A percentile compares a stretch with the other conserved stretches of the same genome.
Conservation (phyloP, 2,113 vertebrate genomes). For the Turnix velox region DNA sequence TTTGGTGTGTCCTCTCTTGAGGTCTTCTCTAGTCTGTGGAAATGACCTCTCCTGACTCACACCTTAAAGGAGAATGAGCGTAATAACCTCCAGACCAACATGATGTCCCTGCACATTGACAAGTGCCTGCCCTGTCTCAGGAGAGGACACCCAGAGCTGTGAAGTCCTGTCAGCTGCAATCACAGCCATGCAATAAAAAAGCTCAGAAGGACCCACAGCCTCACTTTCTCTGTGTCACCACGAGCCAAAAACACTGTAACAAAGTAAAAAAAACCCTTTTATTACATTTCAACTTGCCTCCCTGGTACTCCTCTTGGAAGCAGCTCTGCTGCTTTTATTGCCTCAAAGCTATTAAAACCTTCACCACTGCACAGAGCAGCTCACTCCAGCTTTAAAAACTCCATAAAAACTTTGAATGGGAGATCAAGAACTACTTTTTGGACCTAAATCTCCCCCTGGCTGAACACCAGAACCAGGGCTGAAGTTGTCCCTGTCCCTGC, state of each 20-base stretch:
- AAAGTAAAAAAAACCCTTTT: constrained; percentile 39
- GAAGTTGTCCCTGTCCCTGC: background rate
- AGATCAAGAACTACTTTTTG: background rate
- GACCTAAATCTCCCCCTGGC: background rate
- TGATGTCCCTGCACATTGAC: accelerated
- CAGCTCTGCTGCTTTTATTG: constrained; percentile 41
- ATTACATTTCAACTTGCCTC: constrained; percentile 34
- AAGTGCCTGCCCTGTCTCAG: accelerated
- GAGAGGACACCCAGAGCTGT: background rate
- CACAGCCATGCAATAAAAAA: background rate
- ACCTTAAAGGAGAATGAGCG: background rate
- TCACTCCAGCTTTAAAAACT: constrained; percentile 21
- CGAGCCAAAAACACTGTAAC: constrained; percentile 32
- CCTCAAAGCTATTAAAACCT: constrained; percentile 51
- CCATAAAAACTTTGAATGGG: constrained; percentile 19
- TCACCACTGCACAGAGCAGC: constrained; percentile 30
- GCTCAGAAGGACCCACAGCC: background rate
- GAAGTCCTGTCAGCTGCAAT: background rate
- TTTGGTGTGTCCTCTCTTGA: background rate
- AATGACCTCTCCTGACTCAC: background rate
- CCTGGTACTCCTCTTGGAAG: constrained; percentile 52
- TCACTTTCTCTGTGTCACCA: constrained; percentile 9
- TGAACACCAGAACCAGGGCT: background rate
- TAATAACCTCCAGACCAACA: accelerated
- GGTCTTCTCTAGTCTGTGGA: background rate